These are phyloP conservation scores for Gnathonemus echidnorhynchus DNA, from an alignment of 2,113 vertebrate species.

Conservation along the genomic window DNA sequence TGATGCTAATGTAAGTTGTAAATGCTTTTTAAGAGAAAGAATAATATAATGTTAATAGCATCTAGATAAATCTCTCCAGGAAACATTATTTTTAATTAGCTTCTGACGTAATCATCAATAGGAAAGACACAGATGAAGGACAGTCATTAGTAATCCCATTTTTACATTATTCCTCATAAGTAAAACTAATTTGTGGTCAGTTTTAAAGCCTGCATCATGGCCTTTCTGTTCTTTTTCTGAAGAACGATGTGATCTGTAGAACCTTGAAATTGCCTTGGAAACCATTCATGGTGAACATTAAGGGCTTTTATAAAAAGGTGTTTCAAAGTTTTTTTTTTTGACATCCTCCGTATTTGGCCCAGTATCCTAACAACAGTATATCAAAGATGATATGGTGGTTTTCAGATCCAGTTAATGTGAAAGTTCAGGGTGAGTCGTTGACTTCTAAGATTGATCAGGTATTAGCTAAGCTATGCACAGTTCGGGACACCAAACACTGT, in stretches of 20 bases:
- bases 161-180: background rate
- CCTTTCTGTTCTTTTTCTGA: background rate
- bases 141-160: background rate
- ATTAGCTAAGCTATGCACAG: background rate
- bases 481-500: background rate
- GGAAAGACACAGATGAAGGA: background rate
- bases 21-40: background rate
- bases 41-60: background rate
- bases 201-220: background rate
- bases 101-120: background rate
- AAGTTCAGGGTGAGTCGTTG: background rate
- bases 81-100: background rate
- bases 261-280: background rate
- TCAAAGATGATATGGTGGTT: background rate
- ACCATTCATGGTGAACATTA: background rate
- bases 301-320: background rate
- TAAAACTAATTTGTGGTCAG: background rate
- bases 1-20: background rate
- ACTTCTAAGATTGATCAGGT: background rate
- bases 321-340: background rate
- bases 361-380: background rate
- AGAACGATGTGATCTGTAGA: background rate
- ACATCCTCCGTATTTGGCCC: background rate
- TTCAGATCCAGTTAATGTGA: background rate
- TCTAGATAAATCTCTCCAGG: background rate